Evolutionary conservation across 2,797 vertebrate species (phyloP).

Genomic region (Acipenser ruthenus): DNA sequence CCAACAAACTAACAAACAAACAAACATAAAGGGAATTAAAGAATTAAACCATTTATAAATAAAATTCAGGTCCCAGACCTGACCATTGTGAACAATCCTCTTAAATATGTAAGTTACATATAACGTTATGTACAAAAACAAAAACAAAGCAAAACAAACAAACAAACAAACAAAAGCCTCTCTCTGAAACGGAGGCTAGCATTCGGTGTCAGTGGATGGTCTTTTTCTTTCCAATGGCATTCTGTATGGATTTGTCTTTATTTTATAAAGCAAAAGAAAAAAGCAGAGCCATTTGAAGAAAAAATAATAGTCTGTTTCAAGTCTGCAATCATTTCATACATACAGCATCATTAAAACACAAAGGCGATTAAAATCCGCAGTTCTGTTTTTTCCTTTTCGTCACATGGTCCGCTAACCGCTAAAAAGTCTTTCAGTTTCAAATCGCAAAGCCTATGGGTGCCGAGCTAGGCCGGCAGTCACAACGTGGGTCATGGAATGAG

Average conservation of each 20-base stretch:
- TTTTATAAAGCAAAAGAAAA: constrained; percentile 15
- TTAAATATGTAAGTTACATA: constrained; percentile 80
- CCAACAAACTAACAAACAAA: too few species aligned
- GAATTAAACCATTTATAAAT: constrained; percentile 70
- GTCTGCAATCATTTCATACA: constrained; percentile 48
- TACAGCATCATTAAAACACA: neutral
- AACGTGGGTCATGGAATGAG: constrained; percentile 1
- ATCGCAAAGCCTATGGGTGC: neutral
- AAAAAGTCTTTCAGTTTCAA: constrained; percentile 1
- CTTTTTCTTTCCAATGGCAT: neutral
- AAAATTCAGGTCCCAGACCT: constrained; percentile 85
- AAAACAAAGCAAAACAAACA: constrained; percentile 35
- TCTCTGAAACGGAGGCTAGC: constrained; percentile 21
- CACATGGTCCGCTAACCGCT: neutral
- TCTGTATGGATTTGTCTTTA: constrained; percentile 21
- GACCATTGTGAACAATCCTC: constrained; percentile 71
- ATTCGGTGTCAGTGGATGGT: neutral
- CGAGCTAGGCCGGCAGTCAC: neutral
- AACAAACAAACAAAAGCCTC: too few species aligned
- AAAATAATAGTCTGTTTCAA: constrained; percentile 55
- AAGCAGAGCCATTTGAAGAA: constrained; percentile 64
- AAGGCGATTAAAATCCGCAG: constrained; percentile 13
- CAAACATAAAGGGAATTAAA: too few species aligned
- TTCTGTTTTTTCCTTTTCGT: constrained; percentile 1
- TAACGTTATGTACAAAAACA: constrained; percentile 73